A percentile compares a stretch with the other conserved stretches of the same genome.
These are phyloP conservation scores for Serinus canaria DNA, from an alignment of 2,113 vertebrate species.

Conservation along the genomic window DNA sequence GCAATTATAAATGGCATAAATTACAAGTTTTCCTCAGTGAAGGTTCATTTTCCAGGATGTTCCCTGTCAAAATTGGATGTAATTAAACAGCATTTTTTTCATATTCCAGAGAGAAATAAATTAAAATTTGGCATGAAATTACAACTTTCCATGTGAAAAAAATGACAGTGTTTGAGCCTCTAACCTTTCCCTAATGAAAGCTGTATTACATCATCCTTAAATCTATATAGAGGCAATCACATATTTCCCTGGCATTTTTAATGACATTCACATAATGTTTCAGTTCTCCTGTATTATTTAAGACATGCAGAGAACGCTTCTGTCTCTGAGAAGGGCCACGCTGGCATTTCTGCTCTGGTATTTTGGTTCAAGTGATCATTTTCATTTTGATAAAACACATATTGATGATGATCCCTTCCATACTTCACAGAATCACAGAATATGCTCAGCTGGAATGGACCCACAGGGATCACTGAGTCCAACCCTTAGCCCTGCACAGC, in stretches of 20 bases:
- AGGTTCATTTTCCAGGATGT: not conserved
- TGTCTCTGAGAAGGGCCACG: not conserved
- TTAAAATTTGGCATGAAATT: not conserved
- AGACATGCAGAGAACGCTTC: not conserved
- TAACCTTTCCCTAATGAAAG: not conserved
- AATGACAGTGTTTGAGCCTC: not conserved
- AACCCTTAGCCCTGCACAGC: not conserved
- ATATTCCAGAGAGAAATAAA: not conserved
- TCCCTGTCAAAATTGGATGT: not conserved
- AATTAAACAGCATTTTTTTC: not conserved
- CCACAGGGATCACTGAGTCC: not conserved
- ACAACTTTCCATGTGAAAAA: not conserved
- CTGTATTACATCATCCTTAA: not conserved
- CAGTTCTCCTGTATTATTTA: not conserved
- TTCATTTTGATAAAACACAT: not conserved
- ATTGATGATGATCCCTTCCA: not conserved
- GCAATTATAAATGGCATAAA: constrained; percentile 11
- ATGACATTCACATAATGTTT: not conserved
- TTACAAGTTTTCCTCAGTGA: not conserved
- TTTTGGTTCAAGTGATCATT: not conserved
- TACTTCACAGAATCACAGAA: not conserved
- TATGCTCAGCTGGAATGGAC: not conserved
- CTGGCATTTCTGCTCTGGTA: not conserved
- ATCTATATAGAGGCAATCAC: not conserved
- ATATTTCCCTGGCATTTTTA: not conserved